Conservation (phyloP, 2,113 vertebrate genomes). For the Bombycilla garrulus region DNA sequence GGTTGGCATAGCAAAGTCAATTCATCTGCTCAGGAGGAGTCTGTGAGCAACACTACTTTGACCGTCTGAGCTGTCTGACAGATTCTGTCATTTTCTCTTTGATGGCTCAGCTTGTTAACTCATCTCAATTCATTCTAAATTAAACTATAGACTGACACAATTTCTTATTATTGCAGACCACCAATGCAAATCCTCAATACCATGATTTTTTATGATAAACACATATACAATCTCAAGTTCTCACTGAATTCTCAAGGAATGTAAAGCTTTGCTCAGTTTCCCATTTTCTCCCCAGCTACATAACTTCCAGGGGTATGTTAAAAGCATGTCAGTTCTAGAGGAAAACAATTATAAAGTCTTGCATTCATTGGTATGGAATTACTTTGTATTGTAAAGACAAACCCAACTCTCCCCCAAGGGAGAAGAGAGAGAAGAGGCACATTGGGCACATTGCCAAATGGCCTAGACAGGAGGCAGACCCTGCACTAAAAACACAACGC, state of each 20-base stretch:
- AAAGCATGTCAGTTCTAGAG: not conserved
- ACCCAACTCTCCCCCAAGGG: not conserved
- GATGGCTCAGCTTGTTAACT: not conserved
- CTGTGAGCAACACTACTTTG: not conserved
- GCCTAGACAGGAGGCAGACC: not conserved
- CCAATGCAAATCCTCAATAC: not conserved
- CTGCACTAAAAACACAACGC: not conserved
- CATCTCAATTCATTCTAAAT: not conserved
- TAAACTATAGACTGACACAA: not conserved
- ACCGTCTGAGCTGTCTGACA: not conserved
- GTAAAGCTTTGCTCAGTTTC: not conserved
- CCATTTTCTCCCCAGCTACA: not conserved
- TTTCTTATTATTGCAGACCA: not conserved
- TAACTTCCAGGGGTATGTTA: not conserved
- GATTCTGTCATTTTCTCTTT: not conserved
- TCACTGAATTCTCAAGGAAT: not conserved
- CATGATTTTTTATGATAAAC: not conserved
- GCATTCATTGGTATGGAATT: not conserved
- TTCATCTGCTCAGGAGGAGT: not conserved
- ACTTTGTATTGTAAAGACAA: not conserved
- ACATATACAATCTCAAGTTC: not conserved
- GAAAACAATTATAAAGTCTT: not conserved
- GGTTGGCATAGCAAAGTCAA: not conserved
- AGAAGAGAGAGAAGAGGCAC: not conserved
- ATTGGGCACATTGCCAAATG: not conserved